These are phyloP conservation scores for Myotis vivesi DNA, from an alignment of 2,797 vertebrate species.

Conservation along the genomic window DNA sequence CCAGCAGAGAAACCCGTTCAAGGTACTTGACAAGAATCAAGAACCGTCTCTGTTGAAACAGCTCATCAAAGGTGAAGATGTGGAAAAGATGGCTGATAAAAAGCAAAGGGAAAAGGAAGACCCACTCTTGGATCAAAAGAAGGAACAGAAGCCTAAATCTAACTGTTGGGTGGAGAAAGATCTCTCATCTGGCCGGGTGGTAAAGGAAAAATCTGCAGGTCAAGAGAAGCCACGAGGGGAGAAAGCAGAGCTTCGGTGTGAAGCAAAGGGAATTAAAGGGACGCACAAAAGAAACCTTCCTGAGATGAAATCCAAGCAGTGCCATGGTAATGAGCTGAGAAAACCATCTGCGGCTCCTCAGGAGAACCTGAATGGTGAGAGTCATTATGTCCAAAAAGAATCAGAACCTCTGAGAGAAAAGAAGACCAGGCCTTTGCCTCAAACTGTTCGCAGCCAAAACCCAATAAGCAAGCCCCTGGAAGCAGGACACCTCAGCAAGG, in stretches of 20 bases:
- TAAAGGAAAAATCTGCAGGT: slow-evolving; percentile 74
- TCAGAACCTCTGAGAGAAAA: neutral
- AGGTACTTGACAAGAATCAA: slow-evolving; percentile 82
- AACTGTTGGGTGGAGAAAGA: slow-evolving; percentile 77
- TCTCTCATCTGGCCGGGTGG: slow-evolving; percentile 81
- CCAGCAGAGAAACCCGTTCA: slow-evolving; percentile 92
- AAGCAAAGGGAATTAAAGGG: neutral
- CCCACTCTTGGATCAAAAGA: slow-evolving; percentile 7
- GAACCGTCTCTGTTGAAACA: slow-evolving; percentile 82
- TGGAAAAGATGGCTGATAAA: slow-evolving; percentile 55
- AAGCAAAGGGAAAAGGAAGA: slow-evolving; percentile 35
- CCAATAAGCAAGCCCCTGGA: neutral
- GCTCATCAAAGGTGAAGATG: slow-evolving; percentile 56
- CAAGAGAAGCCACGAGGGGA: slow-evolving; percentile 4
- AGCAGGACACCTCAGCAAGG: neutral
- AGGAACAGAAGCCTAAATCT: slow-evolving; percentile 63
- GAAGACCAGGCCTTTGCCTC: slow-evolving; percentile 28
- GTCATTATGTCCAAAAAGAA: neutral
- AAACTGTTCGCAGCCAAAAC: slow-evolving; percentile 3
- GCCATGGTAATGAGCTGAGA: neutral
- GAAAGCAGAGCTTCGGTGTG: neutral
- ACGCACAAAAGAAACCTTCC: neutral
- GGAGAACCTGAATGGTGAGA: neutral
- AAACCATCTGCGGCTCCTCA: neutral
- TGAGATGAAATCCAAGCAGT: neutral